Evolutionary conservation across 2,888 invertebrate species (phyloP).

Genomic region (Lepidochrysops patricia): DNA sequence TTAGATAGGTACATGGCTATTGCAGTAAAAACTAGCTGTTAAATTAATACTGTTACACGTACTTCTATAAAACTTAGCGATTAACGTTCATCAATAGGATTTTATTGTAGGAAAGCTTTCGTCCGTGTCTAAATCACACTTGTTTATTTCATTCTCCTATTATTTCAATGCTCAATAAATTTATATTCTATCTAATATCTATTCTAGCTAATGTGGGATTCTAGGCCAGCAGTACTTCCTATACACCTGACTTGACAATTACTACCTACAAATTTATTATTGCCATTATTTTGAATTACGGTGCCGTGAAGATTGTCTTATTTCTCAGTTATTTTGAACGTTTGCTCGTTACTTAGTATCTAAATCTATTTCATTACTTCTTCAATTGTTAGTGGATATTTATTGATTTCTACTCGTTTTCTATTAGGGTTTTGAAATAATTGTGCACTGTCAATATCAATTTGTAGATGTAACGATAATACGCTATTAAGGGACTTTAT

Average conservation of each 20-base stretch:
- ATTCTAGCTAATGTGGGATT: conserved; percentile 14
- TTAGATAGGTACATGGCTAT: too few species aligned
- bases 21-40: too few species aligned
- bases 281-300: conserved; percentile 9
- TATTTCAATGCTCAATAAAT: conserved; percentile 13
- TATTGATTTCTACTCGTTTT: not conserved
- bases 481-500: not conserved
- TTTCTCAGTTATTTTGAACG: not conserved
- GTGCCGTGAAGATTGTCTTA: conserved; percentile 1
- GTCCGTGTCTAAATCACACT: conserved; percentile 19
- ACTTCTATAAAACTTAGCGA: not conserved
- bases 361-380: not conserved
- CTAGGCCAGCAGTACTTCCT: conserved; percentile 13
- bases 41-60: too few species aligned
- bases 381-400: not conserved
- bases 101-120: conserved; percentile 20
- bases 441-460: not conserved
- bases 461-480: not conserved
- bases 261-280: conserved; percentile 9
- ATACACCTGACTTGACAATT: conserved; percentile 12
- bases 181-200: conserved; percentile 12
- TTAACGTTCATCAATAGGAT: conserved; percentile 9
- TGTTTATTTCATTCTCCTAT: conserved; percentile 10
- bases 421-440: not conserved
- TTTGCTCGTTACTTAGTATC: not conserved